Evolutionary conservation across 1,140 invertebrate genomes (phyloP).

Genomic region (Ceratosolen solmsi): DNA sequence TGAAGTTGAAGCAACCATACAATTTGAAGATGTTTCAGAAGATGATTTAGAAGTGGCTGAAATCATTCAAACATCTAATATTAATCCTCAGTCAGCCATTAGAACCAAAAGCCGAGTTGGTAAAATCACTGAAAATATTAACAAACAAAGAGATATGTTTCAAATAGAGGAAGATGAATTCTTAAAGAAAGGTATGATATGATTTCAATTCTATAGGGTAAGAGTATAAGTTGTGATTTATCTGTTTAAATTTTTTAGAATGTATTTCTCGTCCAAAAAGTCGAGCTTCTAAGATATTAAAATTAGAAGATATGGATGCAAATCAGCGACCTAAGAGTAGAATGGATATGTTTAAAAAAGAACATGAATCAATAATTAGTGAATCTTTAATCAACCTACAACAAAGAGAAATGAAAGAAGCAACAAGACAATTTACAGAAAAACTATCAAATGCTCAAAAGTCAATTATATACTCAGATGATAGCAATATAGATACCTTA

Average conservation of each 20-base stretch:
- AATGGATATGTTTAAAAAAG: background rate
- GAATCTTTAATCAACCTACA: background rate
- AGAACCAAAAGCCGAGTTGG: slow-evolving; percentile 24
- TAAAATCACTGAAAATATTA: background rate
- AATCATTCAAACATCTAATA: slow-evolving; percentile 2
- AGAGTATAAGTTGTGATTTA: background rate
- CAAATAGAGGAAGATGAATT: background rate
- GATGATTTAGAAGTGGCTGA: slow-evolving; percentile 34
- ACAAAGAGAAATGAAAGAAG: slow-evolving; percentile 7
- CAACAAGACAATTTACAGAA: background rate
- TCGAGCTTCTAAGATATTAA: slow-evolving; percentile 21
- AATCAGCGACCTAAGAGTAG: slow-evolving; percentile 29
- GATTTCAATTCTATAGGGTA: background rate
- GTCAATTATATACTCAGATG: slow-evolving; percentile 46
- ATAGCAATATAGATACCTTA: slow-evolving; percentile 45
- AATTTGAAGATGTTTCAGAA: slow-evolving; percentile 25
- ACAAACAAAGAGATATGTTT: slow-evolving; percentile 15
- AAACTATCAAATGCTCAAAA: slow-evolving; percentile 40
- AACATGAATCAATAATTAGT: background rate
- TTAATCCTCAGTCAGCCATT: background rate
- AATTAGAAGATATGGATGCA: background rate
- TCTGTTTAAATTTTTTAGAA: slow-evolving; percentile 6
- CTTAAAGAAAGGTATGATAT: slow-evolving; percentile 11
- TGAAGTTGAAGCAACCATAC: background rate
- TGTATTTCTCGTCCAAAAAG: slow-evolving; percentile 31